Base-by-base conservation (phyloP, 2,888 invertebrate genomes). In the Prosapia bicincta region DNA sequence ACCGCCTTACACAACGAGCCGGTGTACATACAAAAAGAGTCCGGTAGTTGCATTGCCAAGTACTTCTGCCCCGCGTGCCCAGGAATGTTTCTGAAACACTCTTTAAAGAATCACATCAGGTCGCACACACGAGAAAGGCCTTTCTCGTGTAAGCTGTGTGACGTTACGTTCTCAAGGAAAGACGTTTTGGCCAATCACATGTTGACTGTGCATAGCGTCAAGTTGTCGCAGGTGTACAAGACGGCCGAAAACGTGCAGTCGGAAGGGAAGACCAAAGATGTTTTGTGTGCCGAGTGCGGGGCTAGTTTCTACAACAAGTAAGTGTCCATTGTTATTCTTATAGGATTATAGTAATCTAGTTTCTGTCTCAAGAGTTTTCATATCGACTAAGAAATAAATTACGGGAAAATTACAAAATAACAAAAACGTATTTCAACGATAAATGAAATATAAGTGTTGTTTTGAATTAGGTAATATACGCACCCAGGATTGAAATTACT, bases 71-170 rank as follows among this genome's bases (percentile, higher is more conserved):
- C 92, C 0, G 81, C 91, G 26, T 94, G 94, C 82, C 85, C 88
- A 0, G 92, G 90, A 82, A 83, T 83, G 6, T 92, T 91, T 80
- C 85, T 86, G 10, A 93, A 92, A 82, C 85, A 88, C 10, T 91
- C 92, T 0, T 84, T 95, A 20, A 88, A 90, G 0, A 88, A 89
- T 76, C 94, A 94, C 83, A 84, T 94, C 66, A 87, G 92, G 32
- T 88, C 88, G 74, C 94, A 95, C 82, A 93, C 93, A 0, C 89
- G 90, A 28, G 94, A 94, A 82, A 88, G 90, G 77, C 91, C 92
- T 0, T 93, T 89, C 81, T 85, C 86, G 2, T 95, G 95, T 81
- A 54, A 76, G 1, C 84, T 86, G 0, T 95, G 94, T 82, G 85
- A 25, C 13, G n/a, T 67, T 2, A 38, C 67, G 24, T 76, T 76